Conservation (phyloP, 2,888 invertebrate genomes). For the Oligia latruncula region DNA sequence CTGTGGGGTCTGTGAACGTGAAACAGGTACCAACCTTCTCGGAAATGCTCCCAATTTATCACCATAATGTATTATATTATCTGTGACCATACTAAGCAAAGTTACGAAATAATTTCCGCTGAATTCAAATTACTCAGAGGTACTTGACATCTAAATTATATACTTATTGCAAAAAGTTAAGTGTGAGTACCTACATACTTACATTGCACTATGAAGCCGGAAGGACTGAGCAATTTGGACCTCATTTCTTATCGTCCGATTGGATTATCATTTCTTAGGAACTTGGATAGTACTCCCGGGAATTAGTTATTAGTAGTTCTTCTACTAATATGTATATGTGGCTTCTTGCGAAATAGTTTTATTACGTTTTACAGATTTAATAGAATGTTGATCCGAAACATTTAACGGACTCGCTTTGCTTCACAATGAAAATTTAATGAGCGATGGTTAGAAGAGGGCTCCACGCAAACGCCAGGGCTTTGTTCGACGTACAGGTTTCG, state of each 20-base stretch:
- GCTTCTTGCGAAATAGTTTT: neutral
- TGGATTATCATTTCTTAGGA: conserved; percentile 20
- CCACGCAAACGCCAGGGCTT: conserved; percentile 68
- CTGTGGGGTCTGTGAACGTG: conserved; percentile 57
- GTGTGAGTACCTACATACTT: conserved; percentile 16
- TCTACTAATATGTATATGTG: too few relatives aligned
- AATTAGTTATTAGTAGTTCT: neutral
- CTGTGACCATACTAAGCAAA: conserved; percentile 13
- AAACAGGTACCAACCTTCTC: conserved; percentile 64
- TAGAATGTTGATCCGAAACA: conserved; percentile 22
- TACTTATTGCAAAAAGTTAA: conserved; percentile 42
- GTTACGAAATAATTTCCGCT: conserved; percentile 39
- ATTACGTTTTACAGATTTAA: conserved; percentile 8
- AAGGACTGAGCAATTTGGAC: conserved; percentile 25
- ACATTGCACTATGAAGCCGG: conserved; percentile 11
- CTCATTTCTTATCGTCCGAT: conserved; percentile 18
- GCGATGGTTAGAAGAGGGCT: conserved; percentile 72
- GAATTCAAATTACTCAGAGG: conserved; percentile 44
- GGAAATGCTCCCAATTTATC: conserved; percentile 55
- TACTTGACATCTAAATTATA: conserved; percentile 5
- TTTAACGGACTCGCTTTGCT: conserved; percentile 29
- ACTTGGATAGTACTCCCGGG: neutral
- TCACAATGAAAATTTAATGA: conserved; percentile 76
- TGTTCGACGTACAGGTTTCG: conserved; percentile 65
- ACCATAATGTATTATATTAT: neutral